These are phyloP conservation scores for Theocolax elegans DNA, from an alignment of 1,140 invertebrate species.

Conservation along the genomic window DNA sequence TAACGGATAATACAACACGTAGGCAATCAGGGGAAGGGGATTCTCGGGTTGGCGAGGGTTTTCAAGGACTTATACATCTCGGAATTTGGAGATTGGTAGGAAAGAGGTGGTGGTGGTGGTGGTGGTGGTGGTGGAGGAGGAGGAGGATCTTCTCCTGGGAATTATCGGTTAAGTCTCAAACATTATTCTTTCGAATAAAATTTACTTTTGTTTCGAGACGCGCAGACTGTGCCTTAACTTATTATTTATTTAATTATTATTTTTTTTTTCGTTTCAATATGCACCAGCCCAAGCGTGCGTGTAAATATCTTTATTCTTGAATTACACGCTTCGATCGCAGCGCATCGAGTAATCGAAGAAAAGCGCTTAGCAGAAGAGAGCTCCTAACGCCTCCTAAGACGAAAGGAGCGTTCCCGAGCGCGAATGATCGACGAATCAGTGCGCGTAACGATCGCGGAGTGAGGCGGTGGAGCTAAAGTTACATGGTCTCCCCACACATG, in stretches of 20 bases:
- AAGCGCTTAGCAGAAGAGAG: neutral
- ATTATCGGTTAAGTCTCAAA: constrained; percentile 11
- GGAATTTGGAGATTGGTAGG: constrained; percentile 39
- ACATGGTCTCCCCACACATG: constrained; percentile 70
- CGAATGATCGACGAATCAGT: constrained; percentile 16
- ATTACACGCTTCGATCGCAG: constrained; percentile 35
- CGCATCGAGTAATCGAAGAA: constrained; percentile 1
- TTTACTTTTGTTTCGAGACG: constrained; percentile 23
- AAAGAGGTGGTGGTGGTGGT: constrained; percentile 19
- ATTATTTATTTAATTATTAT: neutral
- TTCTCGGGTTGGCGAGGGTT: constrained; percentile 35
- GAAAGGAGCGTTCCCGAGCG: too few species aligned
- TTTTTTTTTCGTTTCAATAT: constrained; percentile 19
- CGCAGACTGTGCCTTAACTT: constrained; percentile 29
- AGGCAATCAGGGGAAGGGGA: constrained; percentile 58
- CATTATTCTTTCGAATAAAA: constrained; percentile 21
- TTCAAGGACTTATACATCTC: constrained; percentile 33
- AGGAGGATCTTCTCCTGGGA: neutral
- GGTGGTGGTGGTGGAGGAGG: constrained; percentile 10
- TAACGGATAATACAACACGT: constrained; percentile 69
- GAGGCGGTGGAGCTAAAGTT: constrained; percentile 66
- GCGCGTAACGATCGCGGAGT: constrained; percentile 53
- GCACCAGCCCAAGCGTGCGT: constrained; percentile 36
- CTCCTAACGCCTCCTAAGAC: too few species aligned
- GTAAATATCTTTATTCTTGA: constrained; percentile 20